Evolutionary conservation across 2,113 vertebrate species (phyloP), one percentile per base, ranked within the genome.

Genomic region (Saccopteryx leptura): DNA sequence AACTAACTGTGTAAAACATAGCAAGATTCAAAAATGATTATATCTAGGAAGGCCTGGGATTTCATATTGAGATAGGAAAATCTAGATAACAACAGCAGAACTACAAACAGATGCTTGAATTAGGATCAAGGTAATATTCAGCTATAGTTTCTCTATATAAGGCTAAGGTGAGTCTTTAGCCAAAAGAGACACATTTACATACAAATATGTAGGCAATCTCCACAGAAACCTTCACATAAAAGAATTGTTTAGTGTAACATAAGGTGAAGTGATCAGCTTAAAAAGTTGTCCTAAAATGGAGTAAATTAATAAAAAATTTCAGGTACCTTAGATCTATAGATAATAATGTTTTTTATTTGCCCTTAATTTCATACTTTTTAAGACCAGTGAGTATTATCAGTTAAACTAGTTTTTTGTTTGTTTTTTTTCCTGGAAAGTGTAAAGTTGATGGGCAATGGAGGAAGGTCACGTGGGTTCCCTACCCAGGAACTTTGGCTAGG

Each of bases 331-430:
- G 82, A 74, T 21, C 23, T 31, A 72, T 48, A 61, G 17, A n/a
- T 33, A 84, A 7, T 61, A 61, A 65, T 61, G 10, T 10, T 58
- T 91, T 72, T 31, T 5, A 23, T 88, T 90, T 89, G 50, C 11
- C 28, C 31, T 85, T 94, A 94, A 97, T 97, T 65, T 65, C 39
- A 39, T 39, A 39, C 39, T 87, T 96, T 88, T 95, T 84, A 93
- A 93, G 28, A 95, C 89, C 78, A 97, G 28, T 87, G 13, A 56
- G 39, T 68, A 96, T 54, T 92, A 61, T 96, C 46, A 75, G 6
- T 71, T 92, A 33, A 96, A 95, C 15, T 75, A 85, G 56, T 80
- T 95, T 2, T 63, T 14, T 96, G 89, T 11, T 65, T 0, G 28
- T 79, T 96, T 95, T 88, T 66, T 39, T 39, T 39, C 39, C 39